Evolutionary conservation across 2,113 vertebrate genomes (phyloP), one percentile per base, ranked within the genome.

Genomic region (Stigmatopora argus): DNA sequence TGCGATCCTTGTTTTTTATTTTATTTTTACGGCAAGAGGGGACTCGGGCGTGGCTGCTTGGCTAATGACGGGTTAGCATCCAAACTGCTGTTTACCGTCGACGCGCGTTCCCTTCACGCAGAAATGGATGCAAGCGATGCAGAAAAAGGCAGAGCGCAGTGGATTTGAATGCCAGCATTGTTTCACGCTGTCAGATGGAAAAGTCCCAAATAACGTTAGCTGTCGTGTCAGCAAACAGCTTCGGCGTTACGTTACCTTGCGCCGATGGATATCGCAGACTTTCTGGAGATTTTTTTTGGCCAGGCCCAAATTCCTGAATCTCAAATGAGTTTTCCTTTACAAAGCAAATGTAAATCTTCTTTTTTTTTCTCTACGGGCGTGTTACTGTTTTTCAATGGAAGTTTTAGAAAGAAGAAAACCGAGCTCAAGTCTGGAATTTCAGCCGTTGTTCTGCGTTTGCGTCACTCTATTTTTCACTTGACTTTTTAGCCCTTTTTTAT

Each of bases 31-130:
- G 64, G 68, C 68, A 71, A 69, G 71, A 48, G 31, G 18, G 52
- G 65, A 52, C 34, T 69, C 62, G 80, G 84, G 82, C 74, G 83
- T 77, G 87, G 78, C 72, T 34, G 64, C 60, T 66, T 66, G 53
- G 55, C 68, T 85, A 89, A 89, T 85, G 69, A 87, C 73, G 3
- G 72, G 80, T 78, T 86, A 67, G 64, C 45, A 47, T 73, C 83
- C 66, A 74, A 83, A 81, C 74, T 64, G 23, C 74, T 85, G 83
- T 86, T 86, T 87, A 85, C 67, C 53, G 83, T 77, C 74, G 55
- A 77, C 51, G 61, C 51, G 21, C n/a, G 18, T 60, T 60, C 18
- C 35, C 7, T 73, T 82, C 77, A 83, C 67, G 64, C 77, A 62
- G 80, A 84, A 70, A 81, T 70, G 66, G 44, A 66, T 52, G 47